Conservation (phyloP, 2,888 invertebrate genomes). For the Colostygia pectinataria region DNA sequence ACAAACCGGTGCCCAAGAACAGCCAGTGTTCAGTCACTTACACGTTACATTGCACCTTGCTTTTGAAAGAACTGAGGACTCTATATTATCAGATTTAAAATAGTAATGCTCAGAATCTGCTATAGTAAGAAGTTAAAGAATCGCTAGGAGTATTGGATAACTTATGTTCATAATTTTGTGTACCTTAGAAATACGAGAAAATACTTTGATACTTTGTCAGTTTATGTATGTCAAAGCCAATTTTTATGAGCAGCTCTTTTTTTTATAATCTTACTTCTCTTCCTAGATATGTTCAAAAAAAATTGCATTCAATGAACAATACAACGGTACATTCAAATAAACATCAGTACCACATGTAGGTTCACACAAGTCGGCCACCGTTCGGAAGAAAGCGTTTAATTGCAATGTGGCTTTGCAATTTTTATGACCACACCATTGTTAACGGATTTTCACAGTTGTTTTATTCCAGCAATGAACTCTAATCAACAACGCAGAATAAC, state of each 20-base stretch:
- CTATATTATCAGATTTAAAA: no score
- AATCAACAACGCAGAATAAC: conserved; percentile 7
- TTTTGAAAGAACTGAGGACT: conserved; percentile 6
- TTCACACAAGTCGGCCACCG: conserved; percentile 26
- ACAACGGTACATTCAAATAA: conserved; percentile 11
- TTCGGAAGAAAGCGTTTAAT: conserved; percentile 42
- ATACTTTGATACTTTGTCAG: no score
- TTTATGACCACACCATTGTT: conserved; percentile 39
- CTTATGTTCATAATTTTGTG: no score
- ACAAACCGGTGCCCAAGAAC: conserved; percentile 17
- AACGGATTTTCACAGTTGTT: conserved; percentile 39
- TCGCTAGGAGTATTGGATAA: no score
- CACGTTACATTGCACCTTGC: conserved; percentile 18
- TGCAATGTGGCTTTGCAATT: conserved; percentile 39
- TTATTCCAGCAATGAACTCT: conserved; percentile 37
- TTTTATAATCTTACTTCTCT: no score
- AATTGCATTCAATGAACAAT: conserved; percentile 12
- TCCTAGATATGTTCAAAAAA: neutral
- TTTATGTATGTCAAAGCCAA: no score
- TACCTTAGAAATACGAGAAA: no score
- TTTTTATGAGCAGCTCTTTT: no score
- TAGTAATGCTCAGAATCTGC: no score
- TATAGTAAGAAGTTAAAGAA: neutral
- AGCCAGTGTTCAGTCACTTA: conserved; percentile 14
- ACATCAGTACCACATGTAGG: conserved; percentile 21